A percentile compares a stretch with the other conserved stretches of the same genome.
Conservation (phyloP, 2,888 invertebrate genomes). For the Chromoteleia sp. region DNA sequence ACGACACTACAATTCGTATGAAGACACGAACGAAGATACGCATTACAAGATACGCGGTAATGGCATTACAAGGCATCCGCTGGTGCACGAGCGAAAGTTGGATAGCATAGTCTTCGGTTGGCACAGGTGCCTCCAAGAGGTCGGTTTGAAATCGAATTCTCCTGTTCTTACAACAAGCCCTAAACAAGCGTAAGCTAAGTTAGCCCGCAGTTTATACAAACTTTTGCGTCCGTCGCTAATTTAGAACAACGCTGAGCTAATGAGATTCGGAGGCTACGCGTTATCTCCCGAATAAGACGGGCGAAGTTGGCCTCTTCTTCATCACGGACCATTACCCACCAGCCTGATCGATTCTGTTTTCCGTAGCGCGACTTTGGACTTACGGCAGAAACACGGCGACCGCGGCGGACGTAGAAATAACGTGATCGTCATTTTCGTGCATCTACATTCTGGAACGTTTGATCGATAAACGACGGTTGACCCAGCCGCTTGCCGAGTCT, state of each 20-base stretch:
- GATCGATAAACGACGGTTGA: conserved; percentile 44
- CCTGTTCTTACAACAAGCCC: conserved; percentile 39
- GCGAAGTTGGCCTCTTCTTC: conserved; percentile 53
- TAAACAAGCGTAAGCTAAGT: conserved; percentile 56
- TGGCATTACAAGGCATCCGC: conserved; percentile 35
- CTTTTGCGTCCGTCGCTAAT: conserved; percentile 49
- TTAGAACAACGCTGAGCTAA: conserved; percentile 51
- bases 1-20: conserved; percentile 21
- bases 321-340: conserved; percentile 62
- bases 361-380: too few species aligned
- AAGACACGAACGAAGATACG: background rate
- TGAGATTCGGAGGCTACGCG: conserved; percentile 52
- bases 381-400: too few species aligned
- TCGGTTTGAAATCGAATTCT: conserved; percentile 51
- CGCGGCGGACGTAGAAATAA: conserved; percentile 25
- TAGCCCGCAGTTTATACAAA: conserved; percentile 38
- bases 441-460: conserved; percentile 33
- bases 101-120: conserved; percentile 28
- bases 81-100: conserved; percentile 3
- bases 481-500: conserved; percentile 25
- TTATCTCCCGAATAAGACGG: conserved; percentile 47
- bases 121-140: conserved; percentile 57
- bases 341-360: conserved; percentile 49
- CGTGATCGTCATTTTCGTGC: conserved; percentile 23
- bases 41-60: conserved; percentile 46